Base-by-base conservation (phyloP, 2,113 vertebrate genomes). In the Eonycteris spelaea region DNA sequence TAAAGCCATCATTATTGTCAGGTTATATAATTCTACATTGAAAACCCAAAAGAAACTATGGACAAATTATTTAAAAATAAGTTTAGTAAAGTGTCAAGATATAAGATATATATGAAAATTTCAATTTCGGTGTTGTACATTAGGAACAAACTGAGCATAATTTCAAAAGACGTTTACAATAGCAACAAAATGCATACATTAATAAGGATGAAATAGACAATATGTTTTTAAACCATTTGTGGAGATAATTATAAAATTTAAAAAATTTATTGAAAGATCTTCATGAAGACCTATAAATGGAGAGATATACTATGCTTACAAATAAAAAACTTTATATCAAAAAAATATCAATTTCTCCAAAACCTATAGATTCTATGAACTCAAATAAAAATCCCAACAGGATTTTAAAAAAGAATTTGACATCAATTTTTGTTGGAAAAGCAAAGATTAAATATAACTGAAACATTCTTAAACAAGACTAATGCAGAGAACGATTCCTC, bases 51-150 rank as follows among this genome's bases (percentile, higher is more conserved):
- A 80, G 9, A 57, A 90, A 74, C 6, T 61, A 82, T 68, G n/a
- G 80, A 57, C 14, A 96, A 79, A 75, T 86, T 61, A 84, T 86
- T 86, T 61, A 51, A 82, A 92, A 88, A 68, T 88, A 83, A 82
- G 9, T 86, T 82, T 61, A 83, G 10, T 24, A 33, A 94, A 68
- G 18, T 75, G 38, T 51, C 33, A 91, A 24, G 8, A 74, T 22
- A 40, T 9, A 74, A 86, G 40, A 26, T 67, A 80, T 68, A 74
- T 86, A 57, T 30, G 26, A 73, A 71, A 65, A n/a, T 75, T n/a
- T 51, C 28, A 75, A 82, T 87, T 53, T 40, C 38, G 82, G 30
- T 86, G 21, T 82, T 87, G 21, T 87, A 53, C 18, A 53, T 80
- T 7, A 91, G 43, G 82, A 87, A 71, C 13, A 71, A 88, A 80